phyloP scores from a whole-genome alignment of 2,888 invertebrate species.

The Clostera curtula region DNA sequence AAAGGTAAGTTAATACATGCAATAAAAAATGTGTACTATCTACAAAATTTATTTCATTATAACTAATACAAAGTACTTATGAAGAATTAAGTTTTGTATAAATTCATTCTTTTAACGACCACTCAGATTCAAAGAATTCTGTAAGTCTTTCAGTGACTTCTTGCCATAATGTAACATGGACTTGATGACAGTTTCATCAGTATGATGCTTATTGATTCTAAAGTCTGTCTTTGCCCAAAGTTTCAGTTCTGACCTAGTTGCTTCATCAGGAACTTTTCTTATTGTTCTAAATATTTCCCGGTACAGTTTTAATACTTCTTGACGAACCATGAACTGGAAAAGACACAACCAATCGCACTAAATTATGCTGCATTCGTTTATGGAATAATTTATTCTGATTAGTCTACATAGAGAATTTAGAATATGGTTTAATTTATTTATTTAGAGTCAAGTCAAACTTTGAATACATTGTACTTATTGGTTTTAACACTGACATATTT shows the following conservation, averaged over 20 bases:
- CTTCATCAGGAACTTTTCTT: conserved; percentile 77
- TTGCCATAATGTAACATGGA: conserved; percentile 81
- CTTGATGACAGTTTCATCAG: conserved; percentile 83
- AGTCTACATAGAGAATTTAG: no score
- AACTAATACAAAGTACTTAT: not conserved
- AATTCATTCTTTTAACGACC: conserved; percentile 6
- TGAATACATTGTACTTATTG: no score
- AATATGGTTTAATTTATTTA: no score
- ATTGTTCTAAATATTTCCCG: conserved; percentile 82
- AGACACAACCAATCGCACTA: not conserved
- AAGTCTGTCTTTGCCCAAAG: conserved; percentile 86
- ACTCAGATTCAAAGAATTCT: conserved; percentile 75
- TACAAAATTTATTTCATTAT: not conserved
- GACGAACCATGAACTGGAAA: conserved; percentile 85
- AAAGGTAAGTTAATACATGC: not conserved
- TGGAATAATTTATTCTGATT: no score
- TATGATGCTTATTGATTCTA: conserved; percentile 79
- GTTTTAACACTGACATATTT: no score
- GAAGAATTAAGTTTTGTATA: not conserved
- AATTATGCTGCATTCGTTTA: no score
- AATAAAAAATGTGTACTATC: conserved; percentile 14
- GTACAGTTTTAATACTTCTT: conserved; percentile 86
- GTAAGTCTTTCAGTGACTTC: conserved; percentile 80
- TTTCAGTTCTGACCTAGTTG: conserved; percentile 77
- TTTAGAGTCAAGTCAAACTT: no score